Percentiles rank a stretch among this genome's conserved stretches.
Evolutionary conservation across 2,888 invertebrate genomes (phyloP).

Genomic region (Catocala fraxini): DNA sequence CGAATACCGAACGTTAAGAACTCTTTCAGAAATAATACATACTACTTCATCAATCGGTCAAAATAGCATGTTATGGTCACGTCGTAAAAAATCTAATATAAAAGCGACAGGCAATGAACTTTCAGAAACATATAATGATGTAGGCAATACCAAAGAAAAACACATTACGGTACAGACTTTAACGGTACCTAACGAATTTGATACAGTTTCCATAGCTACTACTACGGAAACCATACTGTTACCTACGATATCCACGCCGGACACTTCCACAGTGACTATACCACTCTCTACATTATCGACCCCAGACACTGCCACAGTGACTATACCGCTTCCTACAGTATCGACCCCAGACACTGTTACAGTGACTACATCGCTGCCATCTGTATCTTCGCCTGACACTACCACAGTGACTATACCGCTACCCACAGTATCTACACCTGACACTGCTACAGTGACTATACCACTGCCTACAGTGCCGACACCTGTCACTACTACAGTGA

Average conservation of each 20-base stretch:
- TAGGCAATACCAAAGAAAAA: too few species aligned
- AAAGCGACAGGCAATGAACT: too few species aligned
- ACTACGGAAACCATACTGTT: constrained; percentile 1
- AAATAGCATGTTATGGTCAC: too few species aligned
- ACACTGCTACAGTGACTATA: constrained; percentile 3
- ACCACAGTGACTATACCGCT: constrained; percentile 6
- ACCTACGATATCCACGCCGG: constrained; percentile 4
- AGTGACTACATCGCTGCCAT: constrained; percentile 6
- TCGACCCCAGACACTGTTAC: constrained; percentile 4
- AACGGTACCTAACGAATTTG: too few species aligned
- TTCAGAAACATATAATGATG: too few species aligned
- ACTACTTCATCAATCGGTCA: too few species aligned
- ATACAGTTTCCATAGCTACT: not conserved
- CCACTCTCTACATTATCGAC: not conserved
- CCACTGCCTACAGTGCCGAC: constrained; percentile 2
- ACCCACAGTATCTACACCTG: not conserved
- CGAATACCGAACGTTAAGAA: too few species aligned
- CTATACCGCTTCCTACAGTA: constrained; percentile 5
- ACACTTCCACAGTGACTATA: constrained; percentile 9
- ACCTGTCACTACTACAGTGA: constrained; percentile 6
- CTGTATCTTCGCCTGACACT: not conserved
- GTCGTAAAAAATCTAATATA: too few species aligned
- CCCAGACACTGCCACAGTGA: constrained; percentile 5
- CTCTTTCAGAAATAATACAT: too few species aligned
- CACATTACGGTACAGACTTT: too few species aligned